phyloP scores from a whole-genome alignment of 2,797 vertebrate genomes.

The Pempheris klunzingeri region DNA sequence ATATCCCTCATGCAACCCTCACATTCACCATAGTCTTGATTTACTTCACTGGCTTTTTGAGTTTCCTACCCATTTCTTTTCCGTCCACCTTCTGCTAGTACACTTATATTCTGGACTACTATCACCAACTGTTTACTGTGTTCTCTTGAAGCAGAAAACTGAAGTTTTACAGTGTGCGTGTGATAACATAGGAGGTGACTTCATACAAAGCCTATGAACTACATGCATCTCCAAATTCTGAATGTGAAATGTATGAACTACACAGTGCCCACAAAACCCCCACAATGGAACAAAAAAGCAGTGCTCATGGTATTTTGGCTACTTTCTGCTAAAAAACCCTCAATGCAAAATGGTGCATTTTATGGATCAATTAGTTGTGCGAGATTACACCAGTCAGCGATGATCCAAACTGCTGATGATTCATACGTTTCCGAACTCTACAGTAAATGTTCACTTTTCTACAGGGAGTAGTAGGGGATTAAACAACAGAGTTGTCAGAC shows the following conservation, averaged over 20 bases:
- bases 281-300: neutral
- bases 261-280: neutral
- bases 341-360: slow-evolving; percentile 3
- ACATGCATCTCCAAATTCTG: neutral
- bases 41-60: neutral
- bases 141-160: neutral
- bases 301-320: neutral
- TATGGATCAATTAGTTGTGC: neutral
- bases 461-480: neutral
- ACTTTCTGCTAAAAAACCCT: neutral
- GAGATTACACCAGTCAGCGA: neutral
- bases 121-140: neutral
- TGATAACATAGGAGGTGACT: neutral
- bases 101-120: neutral
- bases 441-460: neutral
- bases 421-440: neutral
- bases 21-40: neutral
- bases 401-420: neutral
- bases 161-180: neutral
- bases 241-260: neutral
- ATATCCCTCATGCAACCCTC: neutral
- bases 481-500: neutral
- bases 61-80: neutral
- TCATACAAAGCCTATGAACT: neutral
- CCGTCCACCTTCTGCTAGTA: neutral